These are phyloP conservation scores for Pollimyrus isidori DNA, from an alignment of 2,113 vertebrate species.

Conservation along the genomic window DNA sequence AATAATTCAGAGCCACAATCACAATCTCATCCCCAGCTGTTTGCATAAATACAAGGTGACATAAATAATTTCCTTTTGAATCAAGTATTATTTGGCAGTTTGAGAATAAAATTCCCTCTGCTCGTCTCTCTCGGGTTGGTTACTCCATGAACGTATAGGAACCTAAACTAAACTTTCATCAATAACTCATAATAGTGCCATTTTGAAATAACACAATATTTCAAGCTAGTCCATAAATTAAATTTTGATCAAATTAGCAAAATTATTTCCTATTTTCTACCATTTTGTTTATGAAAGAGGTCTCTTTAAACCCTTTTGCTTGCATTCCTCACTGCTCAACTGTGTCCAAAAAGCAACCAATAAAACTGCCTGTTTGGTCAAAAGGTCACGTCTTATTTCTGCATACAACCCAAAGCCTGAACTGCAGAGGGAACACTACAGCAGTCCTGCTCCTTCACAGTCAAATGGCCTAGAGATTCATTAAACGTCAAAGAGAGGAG, in stretches of 20 bases:
- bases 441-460: background rate
- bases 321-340: slow-evolving; percentile 31
- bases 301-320: slow-evolving; percentile 16
- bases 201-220: background rate
- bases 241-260: background rate
- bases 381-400: slow-evolving; percentile 18
- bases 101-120: background rate
- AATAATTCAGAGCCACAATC: background rate
- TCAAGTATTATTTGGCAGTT: background rate
- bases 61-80: background rate
- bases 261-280: background rate
- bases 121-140: background rate
- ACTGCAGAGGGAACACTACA: background rate
- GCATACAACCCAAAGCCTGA: background rate
- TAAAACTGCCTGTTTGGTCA: slow-evolving; percentile 37
- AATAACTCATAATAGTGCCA: background rate
- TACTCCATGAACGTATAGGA: background rate
- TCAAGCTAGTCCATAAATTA: background rate
- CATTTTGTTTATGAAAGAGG: slow-evolving; percentile 1
- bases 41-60: background rate
- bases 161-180: background rate
- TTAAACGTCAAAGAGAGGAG: background rate
- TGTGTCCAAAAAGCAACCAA: slow-evolving; percentile 30
- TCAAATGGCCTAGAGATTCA: background rate
- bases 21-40: background rate